Base-by-base conservation (phyloP, 1,140 invertebrate species). In the Temnothorax longispinosus region DNA sequence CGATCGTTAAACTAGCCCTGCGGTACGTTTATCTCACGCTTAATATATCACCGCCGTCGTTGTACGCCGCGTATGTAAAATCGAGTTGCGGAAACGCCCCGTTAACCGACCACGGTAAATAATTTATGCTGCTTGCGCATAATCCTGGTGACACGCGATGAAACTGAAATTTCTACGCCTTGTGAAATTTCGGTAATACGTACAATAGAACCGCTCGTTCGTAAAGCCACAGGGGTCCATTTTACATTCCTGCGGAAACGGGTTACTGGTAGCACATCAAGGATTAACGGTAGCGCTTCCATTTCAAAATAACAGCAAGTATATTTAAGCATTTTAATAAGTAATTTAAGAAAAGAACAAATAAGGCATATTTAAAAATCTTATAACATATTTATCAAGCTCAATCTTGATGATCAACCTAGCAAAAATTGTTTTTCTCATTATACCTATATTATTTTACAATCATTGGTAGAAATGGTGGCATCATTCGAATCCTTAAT, bases 151-250 rank as follows among this genome's bases (percentile, higher is more conserved):
- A 81, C 69, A 18, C 67, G 27, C 80, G 80, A 60, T 74, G 32
- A 81, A 81, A 71, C 64, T 71, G 65, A 75, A 84, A 74, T 82
- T 60, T 82, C 80, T 74, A 47, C 54, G 44, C 69, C 80, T 84
- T 84, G 80, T 18, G 56, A 84, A 74, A 84, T 84, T 84, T 74
- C 69, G 44, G 78, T 60, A 74, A 82, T 27, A n/a, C 6, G 32
- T 41, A 72, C n/a, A 84, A 75, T 60, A n/a, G 80, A 60, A 60
- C 4, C 67, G 27, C 27, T 84, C 69, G 54, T 62, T 50, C 58
- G 69, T 47, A 75, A 75, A 84, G 15, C 80, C 67, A 56, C 69
- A 56, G 11, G 21, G 15, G 18, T 60, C 15, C 21, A 27, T 69
- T 69, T 44, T 44, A 27, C 47, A 27, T 41, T 52, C 41, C 54